A percentile compares a stretch with the other conserved stretches of the same genome.
Conservation (phyloP, 2,888 invertebrate species). For the Hyposoter didymator region DNA sequence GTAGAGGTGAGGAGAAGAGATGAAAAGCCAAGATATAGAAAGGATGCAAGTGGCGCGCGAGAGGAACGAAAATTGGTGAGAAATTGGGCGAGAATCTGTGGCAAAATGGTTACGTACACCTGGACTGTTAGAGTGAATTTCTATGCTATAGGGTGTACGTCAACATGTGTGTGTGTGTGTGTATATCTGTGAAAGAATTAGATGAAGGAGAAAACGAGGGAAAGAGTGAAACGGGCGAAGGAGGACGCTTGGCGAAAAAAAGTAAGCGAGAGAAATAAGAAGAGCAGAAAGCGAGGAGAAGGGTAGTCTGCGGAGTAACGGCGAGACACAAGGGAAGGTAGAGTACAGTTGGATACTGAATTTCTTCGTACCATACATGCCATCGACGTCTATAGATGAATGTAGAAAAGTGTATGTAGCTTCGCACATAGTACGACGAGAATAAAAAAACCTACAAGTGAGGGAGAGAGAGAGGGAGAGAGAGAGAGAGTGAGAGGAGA, state of each 20-base stretch:
- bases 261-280: conserved; percentile 57
- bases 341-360: conserved; percentile 25
- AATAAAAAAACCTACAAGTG: conserved; percentile 28
- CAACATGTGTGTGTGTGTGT: conserved; percentile 2
- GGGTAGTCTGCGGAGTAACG: conserved; percentile 45
- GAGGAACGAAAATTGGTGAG: conserved; percentile 65
- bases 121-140: conserved; percentile 15
- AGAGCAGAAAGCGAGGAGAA: conserved; percentile 12
- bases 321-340: conserved; percentile 45
- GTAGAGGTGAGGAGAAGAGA: background rate
- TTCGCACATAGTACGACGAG: conserved; percentile 22
- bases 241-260: conserved; percentile 29
- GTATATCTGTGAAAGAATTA: conserved; percentile 58
- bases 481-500: conserved; percentile 44
- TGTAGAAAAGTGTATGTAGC: conserved; percentile 17
- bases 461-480: conserved; percentile 53
- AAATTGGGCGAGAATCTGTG: conserved; percentile 60
- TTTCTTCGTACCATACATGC: conserved; percentile 18
- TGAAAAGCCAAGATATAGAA: conserved; percentile 29
- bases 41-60: conserved; percentile 44
- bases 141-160: conserved; percentile 7
- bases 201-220: conserved; percentile 60
- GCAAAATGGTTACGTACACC: conserved; percentile 14
- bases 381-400: background rate
- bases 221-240: conserved; percentile 37